phyloP scores from a whole-genome alignment of 2,113 vertebrate species.

The Azemiops feae region DNA sequence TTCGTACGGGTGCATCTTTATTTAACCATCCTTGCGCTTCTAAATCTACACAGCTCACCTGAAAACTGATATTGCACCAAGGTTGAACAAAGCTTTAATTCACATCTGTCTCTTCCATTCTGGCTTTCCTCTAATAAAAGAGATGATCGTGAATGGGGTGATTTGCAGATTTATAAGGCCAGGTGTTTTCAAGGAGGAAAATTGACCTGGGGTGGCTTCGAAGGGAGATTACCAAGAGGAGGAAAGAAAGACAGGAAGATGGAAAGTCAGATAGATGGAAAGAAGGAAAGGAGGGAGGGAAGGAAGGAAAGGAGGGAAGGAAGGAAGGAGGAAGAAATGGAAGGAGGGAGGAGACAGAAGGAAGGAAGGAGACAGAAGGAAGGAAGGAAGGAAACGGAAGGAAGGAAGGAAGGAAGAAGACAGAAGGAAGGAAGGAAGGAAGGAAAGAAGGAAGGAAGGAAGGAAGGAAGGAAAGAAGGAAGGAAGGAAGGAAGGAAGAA shows the following conservation, averaged over 20 bases:
- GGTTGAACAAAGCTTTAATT: conserved; percentile 26
- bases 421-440: neutral
- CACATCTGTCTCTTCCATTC: conserved; percentile 14
- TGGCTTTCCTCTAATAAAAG: conserved; percentile 32
- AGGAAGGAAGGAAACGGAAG: too few relatives aligned
- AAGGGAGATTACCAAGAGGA: neutral
- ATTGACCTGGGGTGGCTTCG: conserved; percentile 42
- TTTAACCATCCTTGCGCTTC: conserved; percentile 18
- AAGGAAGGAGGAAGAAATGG: too few relatives aligned
- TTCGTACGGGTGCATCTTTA: conserved; percentile 12
- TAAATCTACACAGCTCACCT: conserved; percentile 24
- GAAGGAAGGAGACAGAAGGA: too few relatives aligned
- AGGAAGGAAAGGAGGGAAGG: too few relatives aligned
- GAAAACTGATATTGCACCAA: conserved; percentile 16
- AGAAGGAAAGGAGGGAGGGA: too few relatives aligned
- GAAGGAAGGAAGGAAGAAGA: too few relatives aligned
- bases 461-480: too few relatives aligned
- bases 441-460: too few relatives aligned
- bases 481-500: too few relatives aligned
- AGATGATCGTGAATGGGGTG: conserved; percentile 45
- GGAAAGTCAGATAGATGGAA: too few relatives aligned
- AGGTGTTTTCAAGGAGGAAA: conserved; percentile 42
- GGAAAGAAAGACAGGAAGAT: neutral
- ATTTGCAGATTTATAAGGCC: conserved; percentile 2
- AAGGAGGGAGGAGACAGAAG: too few relatives aligned